Evolutionary conservation across 35 echinoderm and acorn worm species (phyloP), one percentile per base, ranked within the genome.

Genomic region (Ophiothrix spiculata): DNA sequence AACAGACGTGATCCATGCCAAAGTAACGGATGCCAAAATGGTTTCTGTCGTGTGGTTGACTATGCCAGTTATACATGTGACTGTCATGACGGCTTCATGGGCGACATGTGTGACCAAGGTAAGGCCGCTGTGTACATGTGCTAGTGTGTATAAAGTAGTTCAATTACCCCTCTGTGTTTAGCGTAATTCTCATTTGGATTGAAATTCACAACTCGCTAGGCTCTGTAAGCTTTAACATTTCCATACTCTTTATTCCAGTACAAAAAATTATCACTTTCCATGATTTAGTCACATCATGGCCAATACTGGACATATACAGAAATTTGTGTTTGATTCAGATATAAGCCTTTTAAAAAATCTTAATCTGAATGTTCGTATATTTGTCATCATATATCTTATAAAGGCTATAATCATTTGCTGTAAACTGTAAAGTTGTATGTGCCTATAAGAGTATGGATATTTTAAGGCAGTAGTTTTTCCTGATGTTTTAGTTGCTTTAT

Each of bases 31-130:
- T 99, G 96, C 60, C 39, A 86, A 31, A 56, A 91, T 10, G 96
- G 96, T 13, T 89, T 88, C 80, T 99, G 96, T 45, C 89, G 77
- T 11, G 74, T 73, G 33, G 35, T 86, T 31, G 89, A 88, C 38
- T 33, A 82, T 31, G 79, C 75, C 75, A 87, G 60, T 38, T 94
- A 86, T 74, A 83, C 83, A 1, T 99, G 96, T 46, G 92, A 99
- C 80, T 99, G 96, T 60, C 96, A 88, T 33, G 96, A 99, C 23
- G 96, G 96, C 25, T 94, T 88, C 92, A 99, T 99, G 89, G 96
- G 96, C 3, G 39, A 81, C 2, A 77, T 86, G 81, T 99, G 96
- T 84, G 83, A 94, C 81, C 79, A 56, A 94, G 80, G 96, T 99
- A 94, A 83, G 96, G 39, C 36, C 17, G 15, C 28, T 76, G 34